phyloP scores from a whole-genome alignment of 2,797 vertebrate species.

The Cyclura pinguis region DNA sequence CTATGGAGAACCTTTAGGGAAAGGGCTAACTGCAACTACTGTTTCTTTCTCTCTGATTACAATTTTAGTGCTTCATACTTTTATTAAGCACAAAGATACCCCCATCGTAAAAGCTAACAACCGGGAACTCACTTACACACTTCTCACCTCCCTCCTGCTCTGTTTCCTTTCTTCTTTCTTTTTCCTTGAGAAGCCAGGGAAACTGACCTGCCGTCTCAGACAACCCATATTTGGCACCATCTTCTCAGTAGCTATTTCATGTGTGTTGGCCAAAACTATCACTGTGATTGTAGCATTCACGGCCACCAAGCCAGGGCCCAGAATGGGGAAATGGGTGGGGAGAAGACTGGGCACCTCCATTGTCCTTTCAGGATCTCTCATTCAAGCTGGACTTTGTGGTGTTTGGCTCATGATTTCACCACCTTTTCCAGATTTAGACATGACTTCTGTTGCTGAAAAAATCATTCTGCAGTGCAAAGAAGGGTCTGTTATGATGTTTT shows the following conservation, averaged over 20 bases:
- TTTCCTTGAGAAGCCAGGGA: background rate
- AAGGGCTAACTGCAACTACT: too few relatives aligned
- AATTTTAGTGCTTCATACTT: background rate
- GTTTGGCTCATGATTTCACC: background rate
- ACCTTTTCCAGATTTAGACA: background rate
- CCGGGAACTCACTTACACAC: background rate
- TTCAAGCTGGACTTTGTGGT: background rate
- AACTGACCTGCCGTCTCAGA: background rate
- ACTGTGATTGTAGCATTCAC: background rate
- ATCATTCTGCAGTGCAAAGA: background rate
- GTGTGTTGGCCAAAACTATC: conserved; percentile 7
- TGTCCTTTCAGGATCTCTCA: background rate
- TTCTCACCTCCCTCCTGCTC: background rate
- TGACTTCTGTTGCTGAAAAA: background rate
- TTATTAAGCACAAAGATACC: background rate
- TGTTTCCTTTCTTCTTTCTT: background rate
- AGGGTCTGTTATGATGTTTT: background rate
- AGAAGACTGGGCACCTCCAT: background rate
- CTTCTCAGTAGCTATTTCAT: conserved; percentile 5
- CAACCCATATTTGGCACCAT: background rate
- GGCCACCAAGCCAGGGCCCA: background rate
- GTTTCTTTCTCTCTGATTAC: background rate
- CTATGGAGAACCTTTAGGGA: background rate
- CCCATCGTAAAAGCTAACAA: conserved; percentile 5
- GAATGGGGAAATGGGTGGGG: background rate